Evolutionary conservation across 1,140 invertebrate genomes (phyloP).

Genomic region (Leptinotarsa lineolata): DNA sequence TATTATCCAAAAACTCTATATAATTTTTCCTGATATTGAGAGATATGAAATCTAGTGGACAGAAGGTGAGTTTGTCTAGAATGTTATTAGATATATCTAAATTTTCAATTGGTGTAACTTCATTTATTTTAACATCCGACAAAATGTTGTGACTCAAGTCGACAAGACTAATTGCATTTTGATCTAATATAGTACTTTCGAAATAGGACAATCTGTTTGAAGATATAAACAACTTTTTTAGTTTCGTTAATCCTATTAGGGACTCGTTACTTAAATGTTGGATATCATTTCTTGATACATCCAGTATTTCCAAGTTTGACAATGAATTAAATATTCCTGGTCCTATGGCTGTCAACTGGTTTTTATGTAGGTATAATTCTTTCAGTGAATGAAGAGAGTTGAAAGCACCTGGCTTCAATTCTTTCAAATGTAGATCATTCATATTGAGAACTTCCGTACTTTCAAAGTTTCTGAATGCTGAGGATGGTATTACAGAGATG

Average conservation of each 20-base stretch:
- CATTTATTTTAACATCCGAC: neutral
- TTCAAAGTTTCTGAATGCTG: neutral
- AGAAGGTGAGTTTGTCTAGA: neutral
- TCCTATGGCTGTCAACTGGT: neutral
- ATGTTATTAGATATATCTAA: constrained; percentile 20
- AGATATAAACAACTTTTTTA: constrained; percentile 10
- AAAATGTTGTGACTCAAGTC: constrained; percentile 12
- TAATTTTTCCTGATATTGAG: constrained; percentile 3
- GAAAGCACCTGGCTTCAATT: constrained; percentile 2
- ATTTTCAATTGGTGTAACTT: neutral
- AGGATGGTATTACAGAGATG: neutral
- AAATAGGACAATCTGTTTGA: constrained; percentile 1
- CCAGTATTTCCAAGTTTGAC: neutral
- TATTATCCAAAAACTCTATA: neutral
- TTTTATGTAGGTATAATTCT: constrained; percentile 5
- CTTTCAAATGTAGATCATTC: neutral
- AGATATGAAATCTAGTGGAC: neutral
- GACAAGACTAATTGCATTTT: neutral
- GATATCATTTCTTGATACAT: constrained; percentile 12
- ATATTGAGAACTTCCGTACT: neutral
- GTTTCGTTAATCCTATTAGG: neutral
- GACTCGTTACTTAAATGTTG: neutral
- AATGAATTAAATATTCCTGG: constrained; percentile 20
- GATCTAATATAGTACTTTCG: neutral
- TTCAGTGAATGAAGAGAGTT: constrained; percentile 5